Base-by-base conservation (phyloP, 2,888 invertebrate species). In the Timema cristinae region DNA sequence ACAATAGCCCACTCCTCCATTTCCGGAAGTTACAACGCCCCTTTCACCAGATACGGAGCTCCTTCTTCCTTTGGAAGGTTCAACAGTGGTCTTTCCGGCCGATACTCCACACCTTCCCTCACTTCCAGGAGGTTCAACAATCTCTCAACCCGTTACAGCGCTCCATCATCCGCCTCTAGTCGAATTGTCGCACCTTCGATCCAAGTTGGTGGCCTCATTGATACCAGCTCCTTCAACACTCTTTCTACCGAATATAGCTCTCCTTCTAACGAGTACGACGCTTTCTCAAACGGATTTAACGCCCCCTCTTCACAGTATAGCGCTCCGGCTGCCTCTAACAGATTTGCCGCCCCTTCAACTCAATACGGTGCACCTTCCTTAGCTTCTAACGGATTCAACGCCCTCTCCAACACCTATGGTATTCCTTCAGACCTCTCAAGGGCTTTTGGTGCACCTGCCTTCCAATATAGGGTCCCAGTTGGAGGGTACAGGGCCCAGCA, bases 281-380 rank as follows among this genome's bases (percentile, higher is more conserved):
- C 66, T 11, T 71, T 71, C 16, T 1, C 32, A 1, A 56, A 67
- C 50, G 63, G 63, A 15, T 63, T 63, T n/a, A 52, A 63, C 48
- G 7, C 49, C 16, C 69, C 71, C 50, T 81, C 83, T 4, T 75
- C 79, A 48, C 79, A 79, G 15, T 83, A 84, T 59, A 82, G 82
- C 0, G 78, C 78, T 0, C 81, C 83, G 1, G 54, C 70, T 47
- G 71, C 67, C 51, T 72, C 71, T 54, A 76, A 59, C 67, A 13
- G 66, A 66, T 47, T 49, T 48, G 66, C n/a, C 7, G n/a, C 69
- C 13, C 72, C 67, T 2, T 72, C 72, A 1, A 50, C 59, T 13
- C 61, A 32, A 32, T 32, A 32, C 4, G 32, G 32, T 32, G 32
- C 32, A 32, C 32, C 32, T 32, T 32, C 1, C 67, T 7, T 73